Evolutionary conservation across 2,797 vertebrate species (phyloP).

Genomic region (Cynopterus sphinx): DNA sequence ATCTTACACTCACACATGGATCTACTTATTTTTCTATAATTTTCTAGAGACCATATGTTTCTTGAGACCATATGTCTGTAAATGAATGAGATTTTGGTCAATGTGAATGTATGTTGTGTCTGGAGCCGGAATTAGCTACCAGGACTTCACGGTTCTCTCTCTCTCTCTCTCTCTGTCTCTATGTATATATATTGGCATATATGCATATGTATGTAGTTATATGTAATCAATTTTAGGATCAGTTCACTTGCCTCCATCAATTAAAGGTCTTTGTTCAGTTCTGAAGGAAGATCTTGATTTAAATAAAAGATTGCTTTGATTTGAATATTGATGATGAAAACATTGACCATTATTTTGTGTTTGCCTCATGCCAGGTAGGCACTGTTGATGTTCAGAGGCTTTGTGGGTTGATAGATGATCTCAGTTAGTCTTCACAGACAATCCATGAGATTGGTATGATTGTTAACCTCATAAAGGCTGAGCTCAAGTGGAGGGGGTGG

Average conservation of each 20-base stretch:
- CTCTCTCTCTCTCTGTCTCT: not conserved
- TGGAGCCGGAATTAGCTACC: not conserved
- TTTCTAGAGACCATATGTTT: not conserved
- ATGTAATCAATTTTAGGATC: not conserved
- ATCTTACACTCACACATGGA: not conserved
- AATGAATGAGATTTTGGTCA: not conserved
- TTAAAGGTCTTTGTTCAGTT: not conserved
- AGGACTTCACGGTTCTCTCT: not conserved
- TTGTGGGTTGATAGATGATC: not conserved
- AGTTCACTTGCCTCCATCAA: not conserved
- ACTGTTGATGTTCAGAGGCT: not conserved
- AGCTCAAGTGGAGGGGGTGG: not conserved
- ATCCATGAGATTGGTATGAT: not conserved
- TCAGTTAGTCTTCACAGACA: not conserved
- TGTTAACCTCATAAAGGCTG: not conserved
- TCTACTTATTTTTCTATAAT: not conserved
- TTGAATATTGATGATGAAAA: not conserved
- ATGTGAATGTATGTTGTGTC: not conserved
- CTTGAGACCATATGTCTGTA: not conserved
- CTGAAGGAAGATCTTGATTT: not conserved
- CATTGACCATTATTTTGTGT: not conserved
- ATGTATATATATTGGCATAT: not conserved
- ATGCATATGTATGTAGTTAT: not conserved
- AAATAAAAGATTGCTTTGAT: not conserved
- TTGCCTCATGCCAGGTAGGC: not conserved